Evolutionary conservation across 2,113 vertebrate genomes (phyloP).

Genomic region (Pelusios castaneus): DNA sequence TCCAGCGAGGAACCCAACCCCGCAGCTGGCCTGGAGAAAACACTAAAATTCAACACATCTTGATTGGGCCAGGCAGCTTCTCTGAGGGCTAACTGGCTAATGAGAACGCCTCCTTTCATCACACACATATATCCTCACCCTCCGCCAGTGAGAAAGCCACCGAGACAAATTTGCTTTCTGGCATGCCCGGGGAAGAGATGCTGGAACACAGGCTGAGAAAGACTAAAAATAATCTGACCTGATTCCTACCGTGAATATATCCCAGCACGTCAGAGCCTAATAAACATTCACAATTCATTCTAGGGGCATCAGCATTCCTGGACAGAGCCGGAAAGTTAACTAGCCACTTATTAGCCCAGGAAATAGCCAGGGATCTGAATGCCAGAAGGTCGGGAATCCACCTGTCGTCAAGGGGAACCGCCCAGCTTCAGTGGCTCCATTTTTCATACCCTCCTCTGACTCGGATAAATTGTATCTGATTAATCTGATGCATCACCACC

Average conservation of each 20-base stretch:
- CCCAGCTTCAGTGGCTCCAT: too few species aligned
- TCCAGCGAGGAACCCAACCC: neutral
- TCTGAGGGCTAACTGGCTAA: neutral
- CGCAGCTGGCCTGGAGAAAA: neutral
- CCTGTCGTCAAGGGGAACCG: neutral
- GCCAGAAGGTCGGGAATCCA: neutral
- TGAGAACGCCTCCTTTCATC: fast-evolving
- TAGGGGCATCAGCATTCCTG: neutral
- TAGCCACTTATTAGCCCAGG: too few species aligned
- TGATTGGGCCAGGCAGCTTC: neutral
- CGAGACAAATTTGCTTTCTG: fast-evolving
- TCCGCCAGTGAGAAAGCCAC: fast-evolving
- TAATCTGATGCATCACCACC: too few species aligned
- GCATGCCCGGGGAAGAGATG: neutral
- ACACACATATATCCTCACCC: neutral
- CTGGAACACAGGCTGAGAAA: neutral
- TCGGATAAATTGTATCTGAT: neutral
- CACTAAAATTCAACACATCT: neutral
- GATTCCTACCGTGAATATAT: neutral
- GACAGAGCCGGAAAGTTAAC: neutral
- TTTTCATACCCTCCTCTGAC: neutral
- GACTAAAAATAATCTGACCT: neutral
- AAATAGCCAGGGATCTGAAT: too few species aligned
- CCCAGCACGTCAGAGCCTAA: fast-evolving
- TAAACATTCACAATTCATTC: neutral